Evolutionary conservation across 2,797 vertebrate genomes (phyloP), one percentile per base, ranked within the genome.

Genomic region (Orientallactaga sibirica): DNA sequence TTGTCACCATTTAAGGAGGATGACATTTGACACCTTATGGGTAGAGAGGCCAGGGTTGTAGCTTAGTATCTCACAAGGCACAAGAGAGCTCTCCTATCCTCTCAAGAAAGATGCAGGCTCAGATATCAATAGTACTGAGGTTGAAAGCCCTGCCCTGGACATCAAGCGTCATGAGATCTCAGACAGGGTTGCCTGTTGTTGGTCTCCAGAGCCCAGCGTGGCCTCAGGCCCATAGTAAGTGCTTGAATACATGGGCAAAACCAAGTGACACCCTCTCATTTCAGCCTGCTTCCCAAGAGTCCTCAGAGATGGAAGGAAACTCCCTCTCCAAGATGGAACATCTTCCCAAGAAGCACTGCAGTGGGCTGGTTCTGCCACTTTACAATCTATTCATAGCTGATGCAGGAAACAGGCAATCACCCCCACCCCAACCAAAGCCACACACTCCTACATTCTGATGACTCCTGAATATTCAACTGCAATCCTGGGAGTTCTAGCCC

Each of bases 371-470:
- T 67, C 62, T 86, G 66, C 79, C 67, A 75, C 7, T n/a, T 95
- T 64, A 7, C 25, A 70, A 18, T 4, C 19, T 66, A 29, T 19
- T 58, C 9, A 43, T n/a, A 86, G 64, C 67, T 58, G 66, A 84
- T n/a, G 58, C 5, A 61, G 78, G 89, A 80, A 61, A 52, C 79
- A 14, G 7, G 55, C 16, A 10, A 88, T 68, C 71, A 67, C 41
- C 5, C 7, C 20, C 4, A 27, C 25, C 19, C 19, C 43, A 81
- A 76, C 18, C 27, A n/a, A 81, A 90, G 43, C 14, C 22, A 22
- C 2, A 4, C 3, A 48, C 33, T 1, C 2, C 19, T 41, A 10
- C 3, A 62, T 24, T 79, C n/a, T 11, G 29, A n/a, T 1, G 33
- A 55, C 24, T 75, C 80, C 68, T 25, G 25, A 74, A 19, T 78